Base-by-base conservation (phyloP, 2,888 invertebrate species). In the Plagodis pulveraria region DNA sequence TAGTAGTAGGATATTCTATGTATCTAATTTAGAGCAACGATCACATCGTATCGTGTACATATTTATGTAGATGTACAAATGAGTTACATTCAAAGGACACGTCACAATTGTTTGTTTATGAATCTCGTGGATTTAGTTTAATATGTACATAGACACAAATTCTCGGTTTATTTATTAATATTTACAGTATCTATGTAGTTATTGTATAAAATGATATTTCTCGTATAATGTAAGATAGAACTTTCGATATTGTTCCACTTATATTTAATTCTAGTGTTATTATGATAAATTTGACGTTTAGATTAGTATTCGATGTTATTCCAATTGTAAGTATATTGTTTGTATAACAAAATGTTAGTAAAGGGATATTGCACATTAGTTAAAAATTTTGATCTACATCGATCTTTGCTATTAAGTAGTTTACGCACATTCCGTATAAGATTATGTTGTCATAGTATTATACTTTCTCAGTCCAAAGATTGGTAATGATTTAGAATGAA, bases 381-480 rank as follows among this genome's bases (percentile, higher is more conserved):
- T 52, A 69, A 68, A 63, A 45, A 58, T 63, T 62, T 66, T 62
- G 47, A 65, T 54, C 62, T 56, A 63, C 63, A 64, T 65, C 69
- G 67, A 67, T 66, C 58, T 68, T 63, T 51, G 62, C 58, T 65
- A 54, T 62, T 65, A 61, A 49, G 59, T 69, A 69, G 67, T 52
- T 67, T 75, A 85, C 88, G 89, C 88, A 89, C 89, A 89, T 87
- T 86, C 85, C 85, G 69, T 71, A 70, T 72, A 45, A 49, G 73
- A 74, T 72, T 69, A 67, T 75, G 77, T 78, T 75, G 74, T 83
- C 81, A 70, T 83, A 80, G 68, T 71, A 63, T 45, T 45, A 47
- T 41, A 77, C 78, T 83, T 82, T 75, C 78, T 82, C 81, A 84
- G 82, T 85, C 90, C 91, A 90, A 89, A 90, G 87, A 87, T 86